phyloP scores from a whole-genome alignment of 2,888 invertebrate genomes.

The Noctua janthe region DNA sequence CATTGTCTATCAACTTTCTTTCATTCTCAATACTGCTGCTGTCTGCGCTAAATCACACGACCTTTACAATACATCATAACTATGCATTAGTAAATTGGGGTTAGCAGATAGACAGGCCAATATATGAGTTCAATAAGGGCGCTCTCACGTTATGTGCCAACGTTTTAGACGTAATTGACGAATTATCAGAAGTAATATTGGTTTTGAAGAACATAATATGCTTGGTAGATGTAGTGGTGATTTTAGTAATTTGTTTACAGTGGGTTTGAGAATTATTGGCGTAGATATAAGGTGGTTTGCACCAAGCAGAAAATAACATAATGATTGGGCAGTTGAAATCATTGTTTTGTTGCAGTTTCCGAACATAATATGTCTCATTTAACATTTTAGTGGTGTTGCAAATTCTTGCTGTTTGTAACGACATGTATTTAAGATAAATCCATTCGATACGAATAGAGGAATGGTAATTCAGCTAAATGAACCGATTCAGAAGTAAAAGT shows the following conservation, averaged over 20 bases:
- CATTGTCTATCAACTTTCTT: constrained; percentile 38
- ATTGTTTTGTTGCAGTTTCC: neutral
- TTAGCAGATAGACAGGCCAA: constrained; percentile 35
- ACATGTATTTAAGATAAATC: constrained; percentile 8
- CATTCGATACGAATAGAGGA: constrained; percentile 4
- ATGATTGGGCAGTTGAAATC: neutral
- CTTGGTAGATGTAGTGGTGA: neutral
- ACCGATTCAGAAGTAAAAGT: constrained; percentile 40
- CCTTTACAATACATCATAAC: constrained; percentile 54
- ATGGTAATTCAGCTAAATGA: constrained; percentile 14
- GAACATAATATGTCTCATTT: neutral
- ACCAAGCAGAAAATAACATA: neutral
- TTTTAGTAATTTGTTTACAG: constrained; percentile 15
- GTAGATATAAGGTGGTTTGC: neutral
- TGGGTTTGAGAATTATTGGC: constrained; percentile 8
- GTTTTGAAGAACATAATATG: constrained; percentile 20
- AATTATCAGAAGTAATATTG: constrained; percentile 29
- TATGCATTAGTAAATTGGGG: constrained; percentile 54
- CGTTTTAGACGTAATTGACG: constrained; percentile 37
- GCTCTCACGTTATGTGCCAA: constrained; percentile 39
- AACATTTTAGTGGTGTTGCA: neutral
- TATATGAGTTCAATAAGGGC: constrained; percentile 54
- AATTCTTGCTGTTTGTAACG: constrained; percentile 3
- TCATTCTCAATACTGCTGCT: constrained; percentile 23
- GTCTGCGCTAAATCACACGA: constrained; percentile 63